Evolutionary conservation across 2,888 invertebrate genomes (phyloP), one percentile per base, ranked within the genome.

Genomic region (Harpalus rufipes): DNA sequence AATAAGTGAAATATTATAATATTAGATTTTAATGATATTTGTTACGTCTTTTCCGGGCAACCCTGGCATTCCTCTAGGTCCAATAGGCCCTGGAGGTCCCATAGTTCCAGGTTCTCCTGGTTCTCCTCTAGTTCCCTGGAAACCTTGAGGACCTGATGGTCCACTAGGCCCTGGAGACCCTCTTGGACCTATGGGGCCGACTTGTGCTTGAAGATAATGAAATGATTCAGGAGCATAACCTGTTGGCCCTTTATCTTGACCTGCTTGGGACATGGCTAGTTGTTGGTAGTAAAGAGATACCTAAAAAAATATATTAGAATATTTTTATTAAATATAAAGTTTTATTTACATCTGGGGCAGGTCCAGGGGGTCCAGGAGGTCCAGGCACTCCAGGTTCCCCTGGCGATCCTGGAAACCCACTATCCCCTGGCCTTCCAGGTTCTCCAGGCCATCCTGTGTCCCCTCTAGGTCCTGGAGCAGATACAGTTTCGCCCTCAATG

Each of bases 61-160:
- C 82, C 96, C 96, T 76, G 93, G 94, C 1, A 94, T 92, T 85
- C 96, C 96, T 88, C 95, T 91, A 86, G 93, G 92, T 3, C 94
- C 94, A 21, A 91, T 88, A 8, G 90, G 88, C 58, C 94, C 94
- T 0, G 91, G 88, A 4, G 94, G 92, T 0, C 96, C 96, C 0
- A 92, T 91, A 2, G 94, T 91, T 10, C 97, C 97, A 7, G 93
- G 92, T 89, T 97, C 96, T 0, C 97, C 97, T 0, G 95, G 92
- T 87, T 96, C 96, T 65, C 97, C 97, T 86, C 96, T 93, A 14
- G 94, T 92, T 1, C 97, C 96, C 92, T 96, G 96, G 87, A 97
- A 96, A 12, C 97, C 97, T 91, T 96, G 95, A 0, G 96, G 95
- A 0, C 96, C 96, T 0, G 93, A 90, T 3, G 93, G 88, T 5